Evolutionary conservation across 1,140 invertebrate species (phyloP), one percentile per base, ranked within the genome.

Genomic region (Hestina assimilis): DNA sequence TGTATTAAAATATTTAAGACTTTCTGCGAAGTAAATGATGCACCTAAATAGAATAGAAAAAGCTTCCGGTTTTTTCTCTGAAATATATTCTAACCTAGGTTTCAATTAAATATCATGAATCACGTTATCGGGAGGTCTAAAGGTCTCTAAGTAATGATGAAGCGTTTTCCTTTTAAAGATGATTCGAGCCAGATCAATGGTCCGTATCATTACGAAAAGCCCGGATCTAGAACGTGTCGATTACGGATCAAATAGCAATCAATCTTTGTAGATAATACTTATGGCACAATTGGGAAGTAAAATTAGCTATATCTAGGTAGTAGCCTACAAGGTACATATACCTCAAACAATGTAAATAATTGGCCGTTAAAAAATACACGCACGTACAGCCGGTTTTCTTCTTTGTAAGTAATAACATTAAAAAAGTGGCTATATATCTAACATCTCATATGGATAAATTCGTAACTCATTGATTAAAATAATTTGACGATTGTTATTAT

Each of bases 171-270:
- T 61, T 53, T 45, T 51, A 50, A 69, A 67, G 52, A 64, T 66
- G 57, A 33, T 63, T 60, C 43, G 53, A 50, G 63, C 58, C 64
- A 69, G 60, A 60, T 63, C 72, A 75, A 59, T 69, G 63, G 55
- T 66, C 69, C 69, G 63, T 65, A 69, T 74, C 68, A 71, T 71
- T 70, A 74, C 54, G 55, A 63, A 38, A 53, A 58, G 17, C 59
- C 53, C 43, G 66, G 54, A 66, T 65, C 59, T 52, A 62, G 38
- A 51, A 67, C 46, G 48, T 72, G 66, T 69, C 69, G 55, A 59
- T 43, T 56, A 38, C 38, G 59, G 63, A 66, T 69, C 54, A 52
- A 69, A 62, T 41, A 65, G 61, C 62, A 65, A 75, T 75, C 63
- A 75, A 75, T 75, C 69, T 69, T 62, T 35, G 41, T 29, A 41